Conservation (phyloP, 2,888 invertebrate species). For the Seira ritae region DNA sequence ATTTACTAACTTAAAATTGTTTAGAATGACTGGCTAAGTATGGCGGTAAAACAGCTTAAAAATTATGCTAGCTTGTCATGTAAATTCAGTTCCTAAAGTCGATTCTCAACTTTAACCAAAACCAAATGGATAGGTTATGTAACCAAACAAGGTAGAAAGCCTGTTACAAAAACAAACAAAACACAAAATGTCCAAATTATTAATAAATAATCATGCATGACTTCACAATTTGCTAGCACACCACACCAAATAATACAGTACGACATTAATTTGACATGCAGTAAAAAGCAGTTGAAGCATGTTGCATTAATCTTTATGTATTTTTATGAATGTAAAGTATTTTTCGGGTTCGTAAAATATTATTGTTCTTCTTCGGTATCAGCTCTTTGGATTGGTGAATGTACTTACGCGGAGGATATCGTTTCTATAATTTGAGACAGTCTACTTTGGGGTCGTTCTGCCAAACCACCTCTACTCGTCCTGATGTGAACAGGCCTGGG, state of each 20-base stretch:
- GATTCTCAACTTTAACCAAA: constrained; percentile 67
- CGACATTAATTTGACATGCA: constrained; percentile 29
- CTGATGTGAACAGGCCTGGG: constrained; percentile 70
- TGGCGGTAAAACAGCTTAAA: neutral
- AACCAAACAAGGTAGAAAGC: constrained; percentile 71
- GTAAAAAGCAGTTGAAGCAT: constrained; percentile 4
- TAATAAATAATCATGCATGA: constrained; percentile 14
- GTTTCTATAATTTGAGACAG: constrained; percentile 67
- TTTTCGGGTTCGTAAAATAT: too few relatives aligned
- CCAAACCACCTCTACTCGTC: constrained; percentile 70
- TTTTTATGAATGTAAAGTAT: too few relatives aligned
- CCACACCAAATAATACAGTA: neutral
- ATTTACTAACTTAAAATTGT: too few relatives aligned
- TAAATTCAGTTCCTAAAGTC: neutral
- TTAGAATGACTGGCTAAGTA: neutral
- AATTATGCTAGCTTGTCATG: neutral
- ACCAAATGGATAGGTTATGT: constrained; percentile 71
- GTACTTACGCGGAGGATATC: constrained; percentile 72
- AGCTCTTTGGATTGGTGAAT: neutral
- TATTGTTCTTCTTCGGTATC: too few relatives aligned
- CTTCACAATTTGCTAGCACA: constrained; percentile 8
- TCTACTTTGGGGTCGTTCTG: constrained; percentile 67
- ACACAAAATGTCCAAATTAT: constrained; percentile 29
- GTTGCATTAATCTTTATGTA: neutral
- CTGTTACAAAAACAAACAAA: constrained; percentile 56